phyloP scores from a whole-genome alignment of 2,113 vertebrate species.

The Brienomyrus longianalis region DNA sequence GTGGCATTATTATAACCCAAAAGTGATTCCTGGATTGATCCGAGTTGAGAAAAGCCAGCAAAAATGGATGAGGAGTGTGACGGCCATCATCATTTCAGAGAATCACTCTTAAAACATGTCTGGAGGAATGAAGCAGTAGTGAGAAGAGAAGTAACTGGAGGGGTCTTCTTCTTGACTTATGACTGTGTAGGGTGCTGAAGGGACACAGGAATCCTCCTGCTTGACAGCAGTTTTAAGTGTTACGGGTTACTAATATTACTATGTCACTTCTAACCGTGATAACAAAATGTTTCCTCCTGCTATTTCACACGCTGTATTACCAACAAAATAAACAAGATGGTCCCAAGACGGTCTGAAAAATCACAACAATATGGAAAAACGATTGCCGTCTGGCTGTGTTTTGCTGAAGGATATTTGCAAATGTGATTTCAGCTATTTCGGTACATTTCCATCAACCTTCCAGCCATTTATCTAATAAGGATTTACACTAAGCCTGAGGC shows the following conservation, averaged over 20 bases:
- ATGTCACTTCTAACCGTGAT: background rate
- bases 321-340: background rate
- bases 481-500: background rate
- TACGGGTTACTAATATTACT: background rate
- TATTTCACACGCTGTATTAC: background rate
- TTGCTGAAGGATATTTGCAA: background rate
- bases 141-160: background rate
- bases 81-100: background rate
- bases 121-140: background rate
- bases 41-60: background rate
- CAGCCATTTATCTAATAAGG: background rate
- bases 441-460: background rate
- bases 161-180: background rate
- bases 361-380: background rate
- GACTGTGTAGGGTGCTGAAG: background rate
- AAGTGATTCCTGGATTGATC: background rate
- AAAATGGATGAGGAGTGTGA: background rate
- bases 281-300: background rate
- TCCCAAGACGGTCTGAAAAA: background rate
- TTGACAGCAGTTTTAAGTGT: background rate
- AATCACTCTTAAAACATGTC: background rate
- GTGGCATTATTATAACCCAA: background rate
- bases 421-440: background rate
- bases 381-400: background rate
- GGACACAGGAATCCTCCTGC: background rate